Conservation (phyloP, 2,888 invertebrate genomes). For the Synanthedon formicaeformis region DNA sequence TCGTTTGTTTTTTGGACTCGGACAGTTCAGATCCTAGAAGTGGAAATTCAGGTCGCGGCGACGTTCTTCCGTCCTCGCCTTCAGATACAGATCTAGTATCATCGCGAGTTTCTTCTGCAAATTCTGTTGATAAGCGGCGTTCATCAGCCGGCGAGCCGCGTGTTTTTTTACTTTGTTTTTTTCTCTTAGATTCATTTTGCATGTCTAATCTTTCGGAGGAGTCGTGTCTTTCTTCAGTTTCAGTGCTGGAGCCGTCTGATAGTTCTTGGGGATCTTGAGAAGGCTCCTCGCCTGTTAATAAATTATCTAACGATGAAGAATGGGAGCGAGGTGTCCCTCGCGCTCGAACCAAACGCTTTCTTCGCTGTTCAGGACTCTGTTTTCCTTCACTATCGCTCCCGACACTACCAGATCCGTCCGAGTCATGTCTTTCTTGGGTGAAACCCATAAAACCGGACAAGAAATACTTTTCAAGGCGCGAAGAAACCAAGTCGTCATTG, state of each 20-base stretch:
- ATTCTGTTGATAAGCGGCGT: constrained; percentile 74
- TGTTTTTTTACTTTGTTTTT: constrained; percentile 81
- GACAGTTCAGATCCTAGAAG: constrained; percentile 69
- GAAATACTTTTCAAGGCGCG: constrained; percentile 90
- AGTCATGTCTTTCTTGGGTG: constrained; percentile 79
- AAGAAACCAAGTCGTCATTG: constrained; percentile 83
- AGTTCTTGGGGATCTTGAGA: constrained; percentile 68
- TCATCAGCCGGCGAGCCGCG: constrained; percentile 73
- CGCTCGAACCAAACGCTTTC: constrained; percentile 84
- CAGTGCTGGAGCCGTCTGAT: constrained; percentile 83
- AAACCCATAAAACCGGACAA: constrained; percentile 88
- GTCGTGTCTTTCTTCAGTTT: constrained; percentile 75
- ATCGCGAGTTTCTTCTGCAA: constrained; percentile 70
- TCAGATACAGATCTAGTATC: constrained; percentile 72
- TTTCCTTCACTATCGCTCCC: constrained; percentile 92
- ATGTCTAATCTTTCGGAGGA: constrained; percentile 79
- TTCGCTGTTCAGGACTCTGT: constrained; percentile 87
- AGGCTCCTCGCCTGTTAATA: constrained; percentile 74
- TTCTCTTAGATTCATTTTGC: constrained; percentile 85
- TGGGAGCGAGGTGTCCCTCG: constrained; percentile 86
- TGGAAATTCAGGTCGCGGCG: constrained; percentile 76
- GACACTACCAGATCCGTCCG: constrained; percentile 87
- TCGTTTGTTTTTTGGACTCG: constrained; percentile 82
- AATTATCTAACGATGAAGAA: constrained; percentile 84
- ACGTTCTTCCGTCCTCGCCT: constrained; percentile 75